A percentile compares a stretch with the other conserved stretches of the same genome.
Conservation (phyloP, 2,888 invertebrate species). For the Agrilus mali region DNA sequence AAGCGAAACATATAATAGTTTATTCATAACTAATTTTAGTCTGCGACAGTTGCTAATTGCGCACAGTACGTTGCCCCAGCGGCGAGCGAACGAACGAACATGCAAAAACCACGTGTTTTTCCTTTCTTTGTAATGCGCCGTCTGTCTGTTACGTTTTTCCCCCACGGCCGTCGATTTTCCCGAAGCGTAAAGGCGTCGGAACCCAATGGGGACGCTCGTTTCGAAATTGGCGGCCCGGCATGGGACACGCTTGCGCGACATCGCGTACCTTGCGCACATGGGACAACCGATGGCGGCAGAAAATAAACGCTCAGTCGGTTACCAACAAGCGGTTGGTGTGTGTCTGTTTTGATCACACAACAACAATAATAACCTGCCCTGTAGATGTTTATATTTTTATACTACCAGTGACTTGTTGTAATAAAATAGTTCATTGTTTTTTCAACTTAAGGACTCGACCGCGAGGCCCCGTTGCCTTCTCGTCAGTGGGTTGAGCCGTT, state of each 20-base stretch:
- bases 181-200: constrained; percentile 11
- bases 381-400: constrained; percentile 34
- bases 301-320: constrained; percentile 31
- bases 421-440: constrained; percentile 23
- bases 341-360: constrained; percentile 28
- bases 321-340: constrained; percentile 29
- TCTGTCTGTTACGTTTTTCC: neutral
- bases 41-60: too few relatives aligned
- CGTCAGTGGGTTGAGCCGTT: too few relatives aligned
- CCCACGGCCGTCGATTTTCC: constrained; percentile 6
- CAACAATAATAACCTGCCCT: constrained; percentile 23
- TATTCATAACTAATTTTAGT: too few relatives aligned
- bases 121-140: constrained; percentile 12
- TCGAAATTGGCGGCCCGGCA: constrained; percentile 24
- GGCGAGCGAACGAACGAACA: constrained; percentile 1
- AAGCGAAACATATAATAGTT: too few relatives aligned
- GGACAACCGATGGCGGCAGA: constrained; percentile 23
- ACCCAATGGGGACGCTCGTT: constrained; percentile 16
- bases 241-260: constrained; percentile 34
- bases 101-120: constrained; percentile 15
- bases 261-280: constrained; percentile 34
- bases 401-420: constrained; percentile 31
- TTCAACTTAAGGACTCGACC: constrained; percentile 21
- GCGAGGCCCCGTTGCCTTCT: too few relatives aligned
- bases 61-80: too few relatives aligned